A percentile compares a stretch with the other conserved stretches of the same genome.
Evolutionary conservation across 2,797 vertebrate species (phyloP).

Genomic region (Telmatherina bonti): DNA sequence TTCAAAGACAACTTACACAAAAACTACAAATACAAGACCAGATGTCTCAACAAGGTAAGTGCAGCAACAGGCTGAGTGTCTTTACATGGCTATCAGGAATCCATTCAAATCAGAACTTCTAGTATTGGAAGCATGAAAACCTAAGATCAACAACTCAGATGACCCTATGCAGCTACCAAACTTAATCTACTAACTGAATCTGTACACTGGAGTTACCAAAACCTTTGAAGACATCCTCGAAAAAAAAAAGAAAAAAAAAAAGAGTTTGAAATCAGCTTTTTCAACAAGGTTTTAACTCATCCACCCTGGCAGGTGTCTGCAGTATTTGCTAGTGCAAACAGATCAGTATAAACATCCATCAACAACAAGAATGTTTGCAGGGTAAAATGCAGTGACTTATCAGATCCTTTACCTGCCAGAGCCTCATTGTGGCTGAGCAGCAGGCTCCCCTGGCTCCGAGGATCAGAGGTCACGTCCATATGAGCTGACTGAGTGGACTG

Average conservation of each 20-base stretch:
- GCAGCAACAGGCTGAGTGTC: neutral
- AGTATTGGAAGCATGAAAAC: neutral
- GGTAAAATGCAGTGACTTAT: neutral
- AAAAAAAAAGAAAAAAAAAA: too few relatives aligned
- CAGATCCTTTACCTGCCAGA: slow-evolving; percentile 87
- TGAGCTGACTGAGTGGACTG: slow-evolving; percentile 85
- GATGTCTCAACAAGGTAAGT: neutral
- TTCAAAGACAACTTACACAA: neutral
- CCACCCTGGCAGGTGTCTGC: neutral
- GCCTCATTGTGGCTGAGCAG: slow-evolving; percentile 91
- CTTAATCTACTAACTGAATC: neutral
- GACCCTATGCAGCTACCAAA: slow-evolving; percentile 1
- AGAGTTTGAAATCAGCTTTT: too few relatives aligned
- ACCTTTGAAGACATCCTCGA: neutral
- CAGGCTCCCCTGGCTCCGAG: slow-evolving; percentile 86
- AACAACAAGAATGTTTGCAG: neutral
- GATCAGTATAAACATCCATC: neutral
- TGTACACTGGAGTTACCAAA: neutral
- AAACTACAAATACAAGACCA: slow-evolving; percentile 3
- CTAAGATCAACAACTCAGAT: slow-evolving; percentile 10
- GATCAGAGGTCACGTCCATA: slow-evolving; percentile 80
- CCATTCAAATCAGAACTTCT: slow-evolving; percentile 31
- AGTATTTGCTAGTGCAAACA: neutral
- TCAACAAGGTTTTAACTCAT: neutral
- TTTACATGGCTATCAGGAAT: slow-evolving; percentile 19